Evolutionary conservation across 2,797 vertebrate genomes (phyloP), one percentile per base, ranked within the genome.

Genomic region (Gallirallus australis): DNA sequence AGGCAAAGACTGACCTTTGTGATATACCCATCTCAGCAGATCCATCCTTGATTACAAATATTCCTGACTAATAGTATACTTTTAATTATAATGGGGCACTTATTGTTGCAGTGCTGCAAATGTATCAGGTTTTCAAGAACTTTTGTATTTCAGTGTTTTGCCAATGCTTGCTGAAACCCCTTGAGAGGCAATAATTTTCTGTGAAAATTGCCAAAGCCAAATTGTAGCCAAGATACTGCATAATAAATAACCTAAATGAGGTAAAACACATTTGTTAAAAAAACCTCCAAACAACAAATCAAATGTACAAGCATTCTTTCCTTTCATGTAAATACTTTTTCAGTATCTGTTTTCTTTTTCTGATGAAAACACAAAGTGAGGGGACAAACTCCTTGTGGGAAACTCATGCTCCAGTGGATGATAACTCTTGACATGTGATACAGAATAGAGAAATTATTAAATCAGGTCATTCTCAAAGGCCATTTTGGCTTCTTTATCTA

Each of bases 11-110:
- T 54, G 28, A 30, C 75, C 89, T 90, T 84, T 86, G 82, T 57
- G 71, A 72, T 72, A 69, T 37, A 68, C 57, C n/a, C 50, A 56
- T 40, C 52, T 91, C 82, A 93, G 96, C 92, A 95, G 93, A 92
- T 94, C 71, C 1, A 0, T 40, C 47, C 24, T 65, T 79, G 93
- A 88, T 89, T 94, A 80, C 80, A 95, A 83, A 76, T 86, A 76
- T 42, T 77, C 31, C 42, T 89, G 80, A 82, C 53, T 89, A 89
- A 89, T 65, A 47, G 9, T 14, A n/a, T 30, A 8, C 33, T 63
- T 92, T 78, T 75, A 50, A 86, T 93, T 81, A 48, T 65, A 91
- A 80, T 82, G 65, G 39, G 77, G 21, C 33, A 63, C 25, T 86
- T 72, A 50, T 12, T 76, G 59, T 54, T 25, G 31, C 75, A 40